Evolutionary conservation across 2,888 invertebrate species (phyloP).

Genomic region (Tetragonula carbonaria): DNA sequence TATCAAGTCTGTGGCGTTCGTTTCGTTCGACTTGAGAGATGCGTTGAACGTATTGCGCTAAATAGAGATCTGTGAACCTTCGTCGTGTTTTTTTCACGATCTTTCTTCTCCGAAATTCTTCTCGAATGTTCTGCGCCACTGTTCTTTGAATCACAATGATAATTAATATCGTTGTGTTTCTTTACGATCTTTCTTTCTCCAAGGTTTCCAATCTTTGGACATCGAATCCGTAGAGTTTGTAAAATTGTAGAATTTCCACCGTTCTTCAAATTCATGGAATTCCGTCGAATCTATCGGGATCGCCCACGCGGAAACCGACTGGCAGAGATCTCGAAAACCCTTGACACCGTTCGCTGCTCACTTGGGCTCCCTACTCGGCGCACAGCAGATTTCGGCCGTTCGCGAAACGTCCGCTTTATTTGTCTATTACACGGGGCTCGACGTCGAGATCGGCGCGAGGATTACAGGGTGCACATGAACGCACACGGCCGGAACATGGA

Average conservation of each 20-base stretch:
- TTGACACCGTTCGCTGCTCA: slow-evolving; percentile 58
- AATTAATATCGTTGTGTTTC: no score
- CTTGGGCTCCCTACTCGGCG: slow-evolving; percentile 50
- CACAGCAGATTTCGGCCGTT: slow-evolving; percentile 52
- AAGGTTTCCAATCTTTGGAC: no score
- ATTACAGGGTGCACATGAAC: slow-evolving; percentile 69
- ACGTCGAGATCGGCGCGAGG: slow-evolving; percentile 76
- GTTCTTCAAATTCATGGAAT: neutral
- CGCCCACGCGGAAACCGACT: neutral
- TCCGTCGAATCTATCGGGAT: neutral
- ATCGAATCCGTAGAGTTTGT: neutral
- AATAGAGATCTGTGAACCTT: no score
- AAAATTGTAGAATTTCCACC: no score
- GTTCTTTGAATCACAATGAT: no score
- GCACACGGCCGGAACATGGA: neutral
- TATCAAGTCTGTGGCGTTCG: neutral
- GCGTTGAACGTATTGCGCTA: no score
- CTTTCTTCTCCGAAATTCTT: no score
- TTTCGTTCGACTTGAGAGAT: no score
- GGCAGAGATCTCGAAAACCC: slow-evolving; percentile 37
- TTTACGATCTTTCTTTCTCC: no score
- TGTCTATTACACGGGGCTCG: slow-evolving; percentile 81
- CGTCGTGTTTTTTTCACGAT: no score
- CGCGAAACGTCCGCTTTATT: slow-evolving; percentile 74
- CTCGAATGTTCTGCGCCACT: no score